Evolutionary conservation across 2,113 vertebrate genomes (phyloP), one percentile per base, ranked within the genome.

Genomic region (Embiotoca jacksoni): DNA sequence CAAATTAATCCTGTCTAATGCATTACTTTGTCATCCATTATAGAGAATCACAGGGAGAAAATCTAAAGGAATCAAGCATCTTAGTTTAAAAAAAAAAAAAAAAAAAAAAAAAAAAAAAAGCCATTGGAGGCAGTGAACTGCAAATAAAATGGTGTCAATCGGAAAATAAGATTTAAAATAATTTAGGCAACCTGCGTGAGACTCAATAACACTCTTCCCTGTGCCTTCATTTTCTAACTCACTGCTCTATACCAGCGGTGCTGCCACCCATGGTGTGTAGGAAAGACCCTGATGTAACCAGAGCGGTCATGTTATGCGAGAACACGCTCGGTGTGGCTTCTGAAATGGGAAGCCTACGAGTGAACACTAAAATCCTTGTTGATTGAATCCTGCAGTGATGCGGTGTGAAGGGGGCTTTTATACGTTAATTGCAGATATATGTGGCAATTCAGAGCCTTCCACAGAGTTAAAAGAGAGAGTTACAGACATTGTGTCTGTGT

Each of bases 401-500:
- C 36, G 35, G 14, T 15, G 32, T 61, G 44, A 73, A 66, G 6
- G 5, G 10, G 30, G 4, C 54, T 80, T 75, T 80, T 31, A 35
- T 72, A 37, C 9, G 49, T 63, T 67, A 68, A 53, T 55, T 60
- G 49, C 16, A 80, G n/a, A 52, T 69, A 81, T 77, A 65, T 67
- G 64, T 72, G 62, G 44, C 33, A 36, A 76, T 53, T 65, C 31
- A 58, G 33, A 55, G 33, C 53, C 15, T 47, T 75, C 23, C 15
- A 33, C 6, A 8, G 52, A 53, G 8, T 36, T 57, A 31, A 59
- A 72, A 55, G 5, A 68, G 49, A 57, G 11, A 37, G 47, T 32
- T 33, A 14, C 9, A 16, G 61, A 73, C 16, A 62, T 0, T 44
- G 56, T 61, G 46, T 66, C 2, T 13, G 13, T 61, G 62, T 70